Conservation (phyloP, 2,113 vertebrate genomes). For the Stigmatopora nigra region DNA sequence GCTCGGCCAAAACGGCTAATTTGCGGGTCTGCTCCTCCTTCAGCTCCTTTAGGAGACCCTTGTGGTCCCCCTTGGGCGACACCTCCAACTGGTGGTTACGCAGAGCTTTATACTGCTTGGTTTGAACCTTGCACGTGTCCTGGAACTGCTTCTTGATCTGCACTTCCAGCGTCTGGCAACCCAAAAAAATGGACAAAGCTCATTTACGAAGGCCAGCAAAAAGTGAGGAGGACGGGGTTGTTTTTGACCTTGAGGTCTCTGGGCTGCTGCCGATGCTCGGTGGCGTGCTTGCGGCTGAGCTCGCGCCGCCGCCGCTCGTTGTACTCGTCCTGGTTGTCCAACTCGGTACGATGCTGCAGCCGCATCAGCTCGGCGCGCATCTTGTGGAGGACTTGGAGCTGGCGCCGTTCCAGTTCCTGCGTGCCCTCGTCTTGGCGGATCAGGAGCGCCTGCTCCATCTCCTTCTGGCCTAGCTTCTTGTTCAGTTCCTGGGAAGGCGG, state of each 20-base stretch:
- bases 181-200: background rate
- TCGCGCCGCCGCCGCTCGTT: conserved; percentile 90
- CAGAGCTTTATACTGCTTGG: conserved; percentile 99
- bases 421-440: conserved; percentile 98
- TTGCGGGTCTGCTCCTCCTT: conserved; percentile 98
- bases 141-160: conserved; percentile 99
- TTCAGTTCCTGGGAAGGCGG: conserved; percentile 92
- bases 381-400: conserved; percentile 93
- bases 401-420: conserved; percentile 89
- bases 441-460: conserved; percentile 97
- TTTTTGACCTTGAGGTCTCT: conserved; percentile 85
- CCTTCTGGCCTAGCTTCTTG: conserved; percentile 96
- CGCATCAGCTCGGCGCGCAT: conserved; percentile 93
- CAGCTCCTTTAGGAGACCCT: conserved; percentile 87
- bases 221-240: no score
- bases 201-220: no score
- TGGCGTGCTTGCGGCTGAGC: conserved; percentile 93
- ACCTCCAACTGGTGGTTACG: conserved; percentile 99
- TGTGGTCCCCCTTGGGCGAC: conserved; percentile 96
- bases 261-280: conserved; percentile 98
- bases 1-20: conserved; percentile 93
- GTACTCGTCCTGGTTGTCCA: conserved; percentile 98
- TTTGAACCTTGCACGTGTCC: conserved; percentile 99
- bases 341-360: conserved; percentile 96
- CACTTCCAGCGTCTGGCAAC: conserved; percentile 87